Conservation (phyloP, 2,888 invertebrate genomes). For the Hypolimnas misippus region DNA sequence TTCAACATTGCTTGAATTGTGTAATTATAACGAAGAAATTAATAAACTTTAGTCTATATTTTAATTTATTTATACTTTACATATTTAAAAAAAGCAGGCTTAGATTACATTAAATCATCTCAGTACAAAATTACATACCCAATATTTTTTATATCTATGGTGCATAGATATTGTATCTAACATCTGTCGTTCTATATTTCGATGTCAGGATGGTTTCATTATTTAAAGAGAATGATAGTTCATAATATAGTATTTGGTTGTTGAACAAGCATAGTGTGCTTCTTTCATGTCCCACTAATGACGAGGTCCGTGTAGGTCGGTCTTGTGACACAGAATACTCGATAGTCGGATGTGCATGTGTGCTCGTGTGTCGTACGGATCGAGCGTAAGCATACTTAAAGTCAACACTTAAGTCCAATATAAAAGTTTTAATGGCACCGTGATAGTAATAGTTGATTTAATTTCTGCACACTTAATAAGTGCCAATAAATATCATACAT, state of each 20-base stretch:
- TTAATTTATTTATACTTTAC: too few species aligned
- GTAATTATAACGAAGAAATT: too few species aligned
- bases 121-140: too few species aligned
- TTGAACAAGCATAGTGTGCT: slow-evolving; percentile 39
- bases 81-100: too few species aligned
- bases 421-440: background rate
- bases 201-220: background rate
- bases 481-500: background rate
- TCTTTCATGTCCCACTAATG: slow-evolving; percentile 59
- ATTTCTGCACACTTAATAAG: background rate
- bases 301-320: slow-evolving; percentile 68
- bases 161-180: too few species aligned
- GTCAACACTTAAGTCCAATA: background rate
- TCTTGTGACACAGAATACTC: slow-evolving; percentile 46
- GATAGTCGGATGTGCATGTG: slow-evolving; percentile 49
- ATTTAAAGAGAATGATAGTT: slow-evolving; percentile 11
- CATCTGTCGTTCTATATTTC: background rate
- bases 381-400: background rate
- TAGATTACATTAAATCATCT: too few species aligned
- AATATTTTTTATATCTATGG: too few species aligned
- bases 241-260: slow-evolving; percentile 30
- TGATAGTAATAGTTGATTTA: background rate
- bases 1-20: too few species aligned
- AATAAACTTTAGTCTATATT: background rate
- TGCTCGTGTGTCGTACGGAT: slow-evolving; percentile 37